Percentiles rank a stretch among this genome's conserved stretches.
Conservation (phyloP, 2,888 invertebrate genomes). For the Pheosia gnoma region DNA sequence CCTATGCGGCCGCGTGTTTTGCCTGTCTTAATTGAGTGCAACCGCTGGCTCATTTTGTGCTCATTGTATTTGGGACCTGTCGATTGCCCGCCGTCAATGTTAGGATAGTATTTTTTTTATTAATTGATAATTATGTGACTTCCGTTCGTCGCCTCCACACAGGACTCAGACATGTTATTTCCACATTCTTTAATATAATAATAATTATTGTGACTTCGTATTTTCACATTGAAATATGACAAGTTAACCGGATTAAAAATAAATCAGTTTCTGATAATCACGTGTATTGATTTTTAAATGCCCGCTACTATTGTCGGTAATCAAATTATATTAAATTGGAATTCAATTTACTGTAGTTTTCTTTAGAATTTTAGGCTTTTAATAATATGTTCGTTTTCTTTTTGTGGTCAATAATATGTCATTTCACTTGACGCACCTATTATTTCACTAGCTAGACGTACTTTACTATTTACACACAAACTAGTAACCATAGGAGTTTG, state of each 20-base stretch:
- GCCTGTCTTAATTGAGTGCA: background rate
- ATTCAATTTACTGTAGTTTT: too few relatives aligned
- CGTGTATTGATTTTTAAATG: slow-evolving; percentile 41
- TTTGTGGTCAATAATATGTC: too few relatives aligned
- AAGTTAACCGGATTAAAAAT: slow-evolving; percentile 63
- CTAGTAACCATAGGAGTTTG: too few relatives aligned
- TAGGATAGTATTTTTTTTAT: slow-evolving; percentile 39
- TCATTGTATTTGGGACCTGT: slow-evolving; percentile 27
- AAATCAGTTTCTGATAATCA: slow-evolving; percentile 50
- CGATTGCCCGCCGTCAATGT: slow-evolving; percentile 46
- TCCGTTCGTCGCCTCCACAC: slow-evolving; percentile 55
- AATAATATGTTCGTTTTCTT: too few relatives aligned
- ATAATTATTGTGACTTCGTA: slow-evolving; percentile 44
- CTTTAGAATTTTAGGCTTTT: too few relatives aligned
- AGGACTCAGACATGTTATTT: slow-evolving; percentile 51
- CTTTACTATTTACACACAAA: too few relatives aligned
- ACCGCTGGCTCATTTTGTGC: slow-evolving; percentile 2
- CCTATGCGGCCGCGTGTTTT: background rate
- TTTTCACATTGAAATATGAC: slow-evolving; percentile 62
- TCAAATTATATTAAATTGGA: background rate
- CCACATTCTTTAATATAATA: slow-evolving; percentile 43
- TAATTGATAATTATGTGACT: slow-evolving; percentile 35
- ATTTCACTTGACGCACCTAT: too few relatives aligned
- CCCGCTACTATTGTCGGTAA: background rate
- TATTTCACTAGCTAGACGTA: too few relatives aligned